A percentile compares a stretch with the other conserved stretches of the same genome.
phyloP scores from a whole-genome alignment of 1,140 invertebrate genomes.

The Nautilus pompilius region DNA sequence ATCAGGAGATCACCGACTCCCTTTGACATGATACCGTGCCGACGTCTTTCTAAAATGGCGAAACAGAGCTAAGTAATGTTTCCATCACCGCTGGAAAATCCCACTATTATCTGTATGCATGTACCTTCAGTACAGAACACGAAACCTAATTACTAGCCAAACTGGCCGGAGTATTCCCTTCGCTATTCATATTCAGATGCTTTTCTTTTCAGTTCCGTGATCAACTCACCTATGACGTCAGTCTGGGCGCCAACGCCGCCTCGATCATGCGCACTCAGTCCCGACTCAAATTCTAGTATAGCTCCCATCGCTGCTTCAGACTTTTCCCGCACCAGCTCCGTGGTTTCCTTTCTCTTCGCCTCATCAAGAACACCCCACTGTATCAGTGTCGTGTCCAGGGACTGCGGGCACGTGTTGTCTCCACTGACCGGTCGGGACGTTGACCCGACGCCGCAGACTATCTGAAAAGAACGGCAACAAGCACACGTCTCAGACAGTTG shows the following conservation, averaged over 20 bases:
- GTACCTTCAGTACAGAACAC: too few relatives aligned
- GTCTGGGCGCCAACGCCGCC: slow-evolving; percentile 25
- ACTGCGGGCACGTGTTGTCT: slow-evolving; percentile 20
- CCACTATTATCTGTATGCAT: too few relatives aligned
- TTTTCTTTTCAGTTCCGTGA: too few relatives aligned
- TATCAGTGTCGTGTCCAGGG: slow-evolving; percentile 18
- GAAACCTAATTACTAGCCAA: too few relatives aligned
- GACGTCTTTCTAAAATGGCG: too few relatives aligned
- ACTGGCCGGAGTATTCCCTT: too few relatives aligned
- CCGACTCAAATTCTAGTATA: slow-evolving; percentile 19
- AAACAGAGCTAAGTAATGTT: too few relatives aligned
- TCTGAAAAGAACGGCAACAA: neutral
- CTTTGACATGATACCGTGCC: too few relatives aligned
- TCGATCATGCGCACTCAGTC: slow-evolving; percentile 14
- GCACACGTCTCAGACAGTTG: too few relatives aligned
- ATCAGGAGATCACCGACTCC: too few relatives aligned
- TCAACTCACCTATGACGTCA: slow-evolving; percentile 29
- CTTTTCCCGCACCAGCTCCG: neutral
- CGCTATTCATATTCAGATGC: too few relatives aligned
- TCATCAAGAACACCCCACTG: slow-evolving; percentile 10
- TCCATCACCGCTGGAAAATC: too few relatives aligned
- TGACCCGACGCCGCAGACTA: slow-evolving; percentile 16
- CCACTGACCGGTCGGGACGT: slow-evolving; percentile 23
- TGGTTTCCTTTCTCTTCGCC: slow-evolving; percentile 2
- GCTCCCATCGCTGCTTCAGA: slow-evolving; percentile 15